phyloP scores from a whole-genome alignment of 2,888 invertebrate species.

The Ariolimax columbianus region DNA sequence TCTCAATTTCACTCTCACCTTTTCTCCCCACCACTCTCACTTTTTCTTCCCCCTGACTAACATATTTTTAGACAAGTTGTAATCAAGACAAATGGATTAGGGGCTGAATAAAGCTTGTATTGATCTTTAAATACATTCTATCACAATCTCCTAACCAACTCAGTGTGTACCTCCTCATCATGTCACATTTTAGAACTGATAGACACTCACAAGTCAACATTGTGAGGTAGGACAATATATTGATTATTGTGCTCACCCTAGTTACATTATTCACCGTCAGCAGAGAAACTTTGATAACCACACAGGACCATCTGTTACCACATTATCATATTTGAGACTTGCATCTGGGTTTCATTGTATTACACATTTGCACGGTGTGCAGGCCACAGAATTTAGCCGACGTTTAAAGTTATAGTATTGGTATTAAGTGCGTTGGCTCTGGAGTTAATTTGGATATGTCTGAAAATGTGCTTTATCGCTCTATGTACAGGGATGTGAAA shows the following conservation, averaged over 20 bases:
- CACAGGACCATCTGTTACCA: constrained; percentile 24
- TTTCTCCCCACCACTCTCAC: too few relatives aligned
- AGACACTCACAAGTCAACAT: neutral
- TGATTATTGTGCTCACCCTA: neutral
- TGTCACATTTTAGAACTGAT: neutral
- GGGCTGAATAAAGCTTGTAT: neutral
- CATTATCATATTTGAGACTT: neutral
- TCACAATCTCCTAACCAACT: neutral
- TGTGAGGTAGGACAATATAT: constrained; percentile 15
- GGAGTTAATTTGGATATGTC: neutral
- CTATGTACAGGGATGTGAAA: constrained; percentile 65
- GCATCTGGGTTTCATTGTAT: neutral
- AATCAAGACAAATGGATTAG: constrained; percentile 1
- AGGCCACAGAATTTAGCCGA: neutral
- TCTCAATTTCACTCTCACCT: too few relatives aligned
- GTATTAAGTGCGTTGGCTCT: neutral
- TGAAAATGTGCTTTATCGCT: constrained; percentile 3
- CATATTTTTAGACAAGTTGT: too few relatives aligned
- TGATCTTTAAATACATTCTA: neutral
- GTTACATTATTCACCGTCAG: neutral
- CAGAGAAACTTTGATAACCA: too few relatives aligned
- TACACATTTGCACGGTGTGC: neutral
- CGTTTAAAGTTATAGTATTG: neutral
- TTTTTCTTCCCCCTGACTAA: too few relatives aligned
- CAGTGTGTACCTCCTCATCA: neutral